Percentiles rank a stretch among this genome's conserved stretches.
Conservation (phyloP, 2,888 invertebrate genomes). For the Lasioglossum morio region DNA sequence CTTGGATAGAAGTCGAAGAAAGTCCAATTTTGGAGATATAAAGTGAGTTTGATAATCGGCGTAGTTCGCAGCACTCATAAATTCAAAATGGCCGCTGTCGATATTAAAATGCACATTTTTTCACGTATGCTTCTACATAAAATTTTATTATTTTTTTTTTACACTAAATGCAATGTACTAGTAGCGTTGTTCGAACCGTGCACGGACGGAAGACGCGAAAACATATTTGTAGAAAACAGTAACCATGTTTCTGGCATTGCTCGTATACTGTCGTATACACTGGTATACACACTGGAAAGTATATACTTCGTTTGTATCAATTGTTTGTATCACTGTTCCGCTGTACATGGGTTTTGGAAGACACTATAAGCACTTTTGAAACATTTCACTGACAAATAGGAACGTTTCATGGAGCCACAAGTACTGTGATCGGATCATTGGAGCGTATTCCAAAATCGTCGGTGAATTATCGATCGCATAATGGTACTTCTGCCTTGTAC, state of each 20-base stretch:
- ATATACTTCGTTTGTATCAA: constrained; percentile 44
- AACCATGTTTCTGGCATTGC: constrained; percentile 53
- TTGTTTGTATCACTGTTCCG: constrained; percentile 36
- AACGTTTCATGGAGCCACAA: constrained; percentile 21
- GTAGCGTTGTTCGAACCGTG: constrained; percentile 26
- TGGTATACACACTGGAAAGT: constrained; percentile 29
- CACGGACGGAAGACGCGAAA: constrained; percentile 53
- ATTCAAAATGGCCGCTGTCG: constrained; percentile 76
- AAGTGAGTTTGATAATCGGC: constrained; percentile 66
- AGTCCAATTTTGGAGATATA: constrained; percentile 61
- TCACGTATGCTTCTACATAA: constrained; percentile 50
- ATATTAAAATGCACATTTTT: constrained; percentile 62
- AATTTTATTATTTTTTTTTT: constrained; percentile 50
- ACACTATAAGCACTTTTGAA: constrained; percentile 53
- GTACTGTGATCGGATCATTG: constrained; percentile 46
- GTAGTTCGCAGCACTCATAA: constrained; percentile 67
- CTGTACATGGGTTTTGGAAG: constrained; percentile 36
- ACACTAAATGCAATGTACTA: constrained; percentile 33
- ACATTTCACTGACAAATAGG: constrained; percentile 46
- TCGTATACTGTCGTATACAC: constrained; percentile 22
- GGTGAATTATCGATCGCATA: constrained; percentile 69
- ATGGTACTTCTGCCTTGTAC: constrained; percentile 53
- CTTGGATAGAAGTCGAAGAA: constrained; percentile 41
- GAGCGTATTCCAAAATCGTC: constrained; percentile 61
- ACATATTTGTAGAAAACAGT: constrained; percentile 47